Conservation (phyloP, 2,888 invertebrate genomes). For the Callimorpha dominula region DNA sequence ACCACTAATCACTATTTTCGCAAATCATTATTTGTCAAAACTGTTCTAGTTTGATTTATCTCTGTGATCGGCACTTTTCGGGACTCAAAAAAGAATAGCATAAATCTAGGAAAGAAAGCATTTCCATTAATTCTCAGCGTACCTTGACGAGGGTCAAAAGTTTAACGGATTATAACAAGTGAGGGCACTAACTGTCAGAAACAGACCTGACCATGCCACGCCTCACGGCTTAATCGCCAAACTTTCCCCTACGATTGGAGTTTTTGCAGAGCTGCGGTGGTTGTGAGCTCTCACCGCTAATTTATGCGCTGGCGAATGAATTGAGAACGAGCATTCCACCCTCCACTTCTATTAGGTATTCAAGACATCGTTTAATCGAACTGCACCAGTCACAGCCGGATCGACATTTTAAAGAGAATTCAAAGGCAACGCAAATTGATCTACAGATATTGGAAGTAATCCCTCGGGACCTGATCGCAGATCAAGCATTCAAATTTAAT, state of each 20-base stretch:
- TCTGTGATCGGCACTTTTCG: slow-evolving; percentile 4
- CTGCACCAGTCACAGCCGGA: slow-evolving; percentile 63
- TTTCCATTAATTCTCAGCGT: slow-evolving; percentile 80
- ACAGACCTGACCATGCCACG: slow-evolving; percentile 83
- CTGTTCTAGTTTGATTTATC: background rate
- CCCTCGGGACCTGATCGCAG: slow-evolving; percentile 61
- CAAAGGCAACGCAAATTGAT: slow-evolving; percentile 67
- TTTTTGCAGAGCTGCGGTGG: slow-evolving; percentile 82
- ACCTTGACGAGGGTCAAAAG: slow-evolving; percentile 86
- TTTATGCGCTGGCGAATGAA: slow-evolving; percentile 80
- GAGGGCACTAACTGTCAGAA: slow-evolving; percentile 85
- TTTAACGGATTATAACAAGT: slow-evolving; percentile 86
- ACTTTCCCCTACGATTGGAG: slow-evolving; percentile 85
- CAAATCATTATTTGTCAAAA: background rate
- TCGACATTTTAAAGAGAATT: slow-evolving; percentile 73
- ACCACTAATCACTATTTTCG: background rate
- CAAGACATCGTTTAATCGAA: slow-evolving; percentile 83
- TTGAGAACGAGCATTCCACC: slow-evolving; percentile 69
- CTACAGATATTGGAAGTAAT: slow-evolving; percentile 65
- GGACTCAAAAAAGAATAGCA: slow-evolving; percentile 55
- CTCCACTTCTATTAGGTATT: slow-evolving; percentile 79
- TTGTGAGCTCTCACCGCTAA: slow-evolving; percentile 75
- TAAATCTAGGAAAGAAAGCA: slow-evolving; percentile 77
- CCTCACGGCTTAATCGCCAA: slow-evolving; percentile 85
- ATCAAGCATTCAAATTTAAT: slow-evolving; percentile 61